Evolutionary conservation across 2,888 invertebrate species (phyloP), one percentile per base, ranked within the genome.

Genomic region (Leistus spinibarbis): DNA sequence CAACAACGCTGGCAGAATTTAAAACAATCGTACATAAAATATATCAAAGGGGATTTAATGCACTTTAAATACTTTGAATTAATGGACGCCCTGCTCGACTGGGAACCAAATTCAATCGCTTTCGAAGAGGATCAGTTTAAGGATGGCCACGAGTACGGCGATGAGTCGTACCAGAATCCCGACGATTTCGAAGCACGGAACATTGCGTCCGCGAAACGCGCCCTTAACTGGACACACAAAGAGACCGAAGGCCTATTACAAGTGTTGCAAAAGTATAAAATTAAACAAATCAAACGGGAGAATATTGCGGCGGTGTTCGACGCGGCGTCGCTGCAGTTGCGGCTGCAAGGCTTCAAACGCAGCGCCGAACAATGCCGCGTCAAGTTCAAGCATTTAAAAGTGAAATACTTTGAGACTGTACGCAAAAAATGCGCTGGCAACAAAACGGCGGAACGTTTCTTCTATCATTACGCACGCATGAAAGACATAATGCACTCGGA

Each of bases 381-480:
- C 9, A 78, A 78, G 69, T 77, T 78, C 17, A 78, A 78, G 69
- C 78, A 77, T 22, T 71, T 78, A 54, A 67, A 77, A 66, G 76
- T 76, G 0, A 66, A 77, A 16, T 77, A 78, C 17, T 77, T 76
- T 54, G 69, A 67, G 19, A 76, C 77, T 2, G 9, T 77, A 3
- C 65, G 77, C 5, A 77, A 77, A 73, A 40, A 65, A n/a, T 27
- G 74, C 2, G 20, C 13, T n/a, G 74, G 62, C 5, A 24, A 62
- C 7, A 63, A 69, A 4, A n/a, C 68, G 3, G 62, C 70, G 9
- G 78, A 77, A 74, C 69, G 77, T 54, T 76, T 77, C 23, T 78
- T 77, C 71, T 76, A 76, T 17, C 77, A 76, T 64, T 78, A 77
- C 70, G 71, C 68, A 16, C 57, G 75, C 27, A 76, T 78, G 54